A percentile compares a stretch with the other conserved stretches of the same genome.
phyloP scores from a whole-genome alignment of 1,140 invertebrate genomes.

The Neotoxoptera formosana region DNA sequence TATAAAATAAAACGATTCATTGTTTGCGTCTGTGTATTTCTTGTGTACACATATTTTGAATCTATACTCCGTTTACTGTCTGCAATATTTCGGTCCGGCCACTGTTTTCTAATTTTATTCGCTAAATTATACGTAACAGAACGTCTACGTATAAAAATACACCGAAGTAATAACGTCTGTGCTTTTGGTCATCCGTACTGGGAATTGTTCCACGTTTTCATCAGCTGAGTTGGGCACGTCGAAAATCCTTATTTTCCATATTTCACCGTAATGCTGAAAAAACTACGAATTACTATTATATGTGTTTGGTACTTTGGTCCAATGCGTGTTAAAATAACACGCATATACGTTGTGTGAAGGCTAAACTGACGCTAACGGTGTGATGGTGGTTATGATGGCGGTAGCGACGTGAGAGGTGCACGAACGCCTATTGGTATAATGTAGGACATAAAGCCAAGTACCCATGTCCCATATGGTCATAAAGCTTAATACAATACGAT shows the following conservation, averaged over 20 bases:
- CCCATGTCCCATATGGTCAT: background rate
- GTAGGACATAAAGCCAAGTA: background rate
- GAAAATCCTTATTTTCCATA: background rate
- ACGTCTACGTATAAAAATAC: background rate
- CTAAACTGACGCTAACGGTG: background rate
- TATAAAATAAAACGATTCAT: background rate
- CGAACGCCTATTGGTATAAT: background rate
- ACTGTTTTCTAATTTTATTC: constrained; percentile 10
- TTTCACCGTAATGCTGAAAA: background rate
- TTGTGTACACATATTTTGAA: background rate
- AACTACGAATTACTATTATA: background rate
- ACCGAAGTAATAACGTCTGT: background rate
- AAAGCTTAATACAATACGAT: background rate
- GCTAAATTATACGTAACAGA: background rate
- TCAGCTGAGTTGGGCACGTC: background rate
- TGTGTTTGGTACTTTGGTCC: background rate
- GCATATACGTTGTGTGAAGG: background rate
- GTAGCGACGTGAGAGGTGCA: background rate
- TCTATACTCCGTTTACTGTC: background rate
- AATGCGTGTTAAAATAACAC: background rate
- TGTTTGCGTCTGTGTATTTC: background rate
- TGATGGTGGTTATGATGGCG: background rate
- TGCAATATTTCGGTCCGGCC: background rate
- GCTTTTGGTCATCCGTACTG: background rate
- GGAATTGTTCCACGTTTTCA: background rate